phyloP scores from a whole-genome alignment of 2,113 vertebrate species.

The Zeus faber region DNA sequence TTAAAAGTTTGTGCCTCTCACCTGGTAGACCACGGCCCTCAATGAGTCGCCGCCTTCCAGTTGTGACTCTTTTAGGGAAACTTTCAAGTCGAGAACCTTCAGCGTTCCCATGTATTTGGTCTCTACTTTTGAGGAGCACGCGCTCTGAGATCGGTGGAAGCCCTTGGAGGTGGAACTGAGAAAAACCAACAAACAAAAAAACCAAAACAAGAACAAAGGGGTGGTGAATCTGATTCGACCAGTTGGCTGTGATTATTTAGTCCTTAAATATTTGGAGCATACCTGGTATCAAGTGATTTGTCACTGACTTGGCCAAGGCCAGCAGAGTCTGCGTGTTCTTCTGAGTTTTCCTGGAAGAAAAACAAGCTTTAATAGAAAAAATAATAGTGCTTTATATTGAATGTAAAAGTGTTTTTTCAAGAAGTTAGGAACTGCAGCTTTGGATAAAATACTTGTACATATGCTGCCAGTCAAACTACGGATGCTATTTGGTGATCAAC shows the following conservation, averaged over 20 bases:
- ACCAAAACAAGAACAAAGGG: too few relatives aligned
- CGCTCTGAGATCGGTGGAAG: conserved; percentile 41
- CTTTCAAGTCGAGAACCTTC: conserved; percentile 81
- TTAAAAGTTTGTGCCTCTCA: conserved; percentile 56
- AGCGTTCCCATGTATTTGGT: conserved; percentile 84
- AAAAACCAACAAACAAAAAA: neutral
- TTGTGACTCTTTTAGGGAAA: conserved; percentile 60
- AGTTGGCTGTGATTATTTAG: neutral
- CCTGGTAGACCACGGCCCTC: conserved; percentile 90
- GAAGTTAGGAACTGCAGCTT: too few relatives aligned
- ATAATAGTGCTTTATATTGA: neutral
- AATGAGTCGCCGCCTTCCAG: conserved; percentile 77
- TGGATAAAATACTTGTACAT: neutral
- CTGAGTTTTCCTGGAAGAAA: conserved; percentile 38
- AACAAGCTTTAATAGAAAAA: conserved; percentile 10
- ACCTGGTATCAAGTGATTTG: conserved; percentile 55
- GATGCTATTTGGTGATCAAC: neutral
- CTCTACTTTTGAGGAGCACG: conserved; percentile 51
- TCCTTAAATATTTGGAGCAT: neutral
- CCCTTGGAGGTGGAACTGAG: conserved; percentile 40
- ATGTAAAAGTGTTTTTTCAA: neutral
- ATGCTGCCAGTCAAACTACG: neutral
- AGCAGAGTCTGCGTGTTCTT: conserved; percentile 16
- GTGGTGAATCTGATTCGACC: neutral
- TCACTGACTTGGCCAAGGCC: conserved; percentile 19